Evolutionary conservation across 2,797 vertebrate genomes (phyloP), one percentile per base, ranked within the genome.

Genomic region (Spondyliosoma cantharus): DNA sequence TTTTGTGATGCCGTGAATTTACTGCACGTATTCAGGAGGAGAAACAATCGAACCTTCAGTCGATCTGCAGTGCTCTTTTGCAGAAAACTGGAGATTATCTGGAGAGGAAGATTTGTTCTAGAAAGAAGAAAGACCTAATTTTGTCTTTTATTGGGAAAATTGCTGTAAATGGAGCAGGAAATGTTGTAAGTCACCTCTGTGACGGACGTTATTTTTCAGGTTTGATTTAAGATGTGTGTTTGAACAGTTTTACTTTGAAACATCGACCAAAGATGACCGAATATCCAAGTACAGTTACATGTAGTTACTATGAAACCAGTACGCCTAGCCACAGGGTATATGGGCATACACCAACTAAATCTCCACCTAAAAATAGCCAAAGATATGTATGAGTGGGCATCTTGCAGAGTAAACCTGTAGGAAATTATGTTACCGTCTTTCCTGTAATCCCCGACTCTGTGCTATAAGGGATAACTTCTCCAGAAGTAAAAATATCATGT

Each of bases 61-160:
- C 64, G 43, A 46, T 83, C 77, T 77, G 61, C 45, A 68, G 65
- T 17, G 50, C 54, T 67, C 61, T 2, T 24, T 74, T 65, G 3
- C 27, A 69, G 59, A 79, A 71, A 75, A 77, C 45, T 19, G 43
- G n/a, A 70, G 73, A 78, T 81, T 71, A n/a, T n/a, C n/a, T n/a
- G n/a, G 71, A 83, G 3, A 22, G 27, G 42, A 73, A 45, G 52
- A 74, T 84, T 85, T 85, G 71, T 65, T 84, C 54, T 25, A 76
- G 50, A 11, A 66, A 71, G 13, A 68, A 61, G 54, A 83, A 71
- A 76, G 46, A 20, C 22, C 77, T 82, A 5, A 80, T 82, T 81
- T 74, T 50, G 49, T 3, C 27, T 89, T 83, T 71, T n/a, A 56
- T 25, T 22, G 14, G 27, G 22, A 48, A 61, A 78, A 82, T 76